Conservation (phyloP, 2,888 invertebrate genomes). For the Resseliella maxima region DNA sequence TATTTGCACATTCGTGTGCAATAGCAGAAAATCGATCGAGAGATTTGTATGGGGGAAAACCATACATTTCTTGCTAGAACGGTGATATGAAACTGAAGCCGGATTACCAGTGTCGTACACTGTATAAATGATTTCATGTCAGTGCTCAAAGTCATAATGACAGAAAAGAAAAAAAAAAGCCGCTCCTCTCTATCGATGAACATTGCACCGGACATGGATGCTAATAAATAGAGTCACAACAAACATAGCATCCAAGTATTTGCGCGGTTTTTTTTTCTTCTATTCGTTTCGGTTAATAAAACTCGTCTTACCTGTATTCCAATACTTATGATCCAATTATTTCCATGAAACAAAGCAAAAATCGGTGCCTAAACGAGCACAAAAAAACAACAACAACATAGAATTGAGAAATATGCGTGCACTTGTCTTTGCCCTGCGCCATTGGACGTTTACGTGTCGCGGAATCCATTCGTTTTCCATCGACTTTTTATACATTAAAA, state of each 20-base stretch:
- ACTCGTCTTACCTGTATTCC: conserved; percentile 39
- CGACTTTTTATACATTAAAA: conserved; percentile 13
- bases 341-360: neutral
- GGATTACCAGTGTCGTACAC: too few species aligned
- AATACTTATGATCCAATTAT: conserved; percentile 40
- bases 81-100: too few species aligned
- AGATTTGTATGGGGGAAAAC: too few species aligned
- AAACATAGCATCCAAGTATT: neutral
- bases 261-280: neutral
- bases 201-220: neutral
- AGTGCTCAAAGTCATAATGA: neutral
- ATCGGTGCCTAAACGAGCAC: too few species aligned
- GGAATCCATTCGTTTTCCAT: conserved; percentile 1
- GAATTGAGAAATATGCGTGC: neutral
- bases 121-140: too few species aligned
- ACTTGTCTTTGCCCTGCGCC: conserved; percentile 24
- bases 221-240: conserved; percentile 16
- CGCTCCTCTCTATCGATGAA: neutral
- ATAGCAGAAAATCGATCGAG: too few species aligned
- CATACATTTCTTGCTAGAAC: too few species aligned
- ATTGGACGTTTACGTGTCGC: neutral
- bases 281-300: conserved; percentile 2
- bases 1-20: too few species aligned
- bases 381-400: neutral
- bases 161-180: neutral